A percentile compares a stretch with the other conserved stretches of the same genome.
These are phyloP conservation scores for Operophtera brumata DNA, from an alignment of 2,888 invertebrate species.

Conservation along the genomic window DNA sequence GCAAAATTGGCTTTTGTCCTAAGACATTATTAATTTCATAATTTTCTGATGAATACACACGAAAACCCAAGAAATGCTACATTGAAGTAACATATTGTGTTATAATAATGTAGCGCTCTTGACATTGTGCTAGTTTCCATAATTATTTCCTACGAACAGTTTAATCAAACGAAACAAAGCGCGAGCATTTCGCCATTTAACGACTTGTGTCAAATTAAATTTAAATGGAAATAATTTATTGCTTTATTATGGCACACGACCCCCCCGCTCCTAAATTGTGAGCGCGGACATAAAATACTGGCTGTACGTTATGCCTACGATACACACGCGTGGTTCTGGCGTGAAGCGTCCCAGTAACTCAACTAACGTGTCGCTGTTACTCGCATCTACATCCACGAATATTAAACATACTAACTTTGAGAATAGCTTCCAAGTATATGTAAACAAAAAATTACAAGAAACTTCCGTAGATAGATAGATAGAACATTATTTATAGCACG, in stretches of 20 bases:
- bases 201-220: constrained; percentile 77
- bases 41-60: constrained; percentile 8
- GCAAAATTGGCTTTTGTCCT: constrained; percentile 19
- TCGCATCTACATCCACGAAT: constrained; percentile 16
- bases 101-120: constrained; percentile 13
- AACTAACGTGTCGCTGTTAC: constrained; percentile 16
- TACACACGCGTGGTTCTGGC: constrained; percentile 25
- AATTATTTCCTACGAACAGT: constrained; percentile 48
- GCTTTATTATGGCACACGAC: constrained; percentile 74
- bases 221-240: constrained; percentile 78
- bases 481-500: too few relatives aligned
- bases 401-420: neutral
- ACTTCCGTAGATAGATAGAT: too few relatives aligned
- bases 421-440: neutral
- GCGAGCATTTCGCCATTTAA: constrained; percentile 62
- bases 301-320: constrained; percentile 52
- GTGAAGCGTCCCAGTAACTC: constrained; percentile 19
- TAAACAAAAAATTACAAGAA: neutral
- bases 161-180: constrained; percentile 71
- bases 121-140: constrained; percentile 39
- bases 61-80: constrained; percentile 5
- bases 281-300: constrained; percentile 73
- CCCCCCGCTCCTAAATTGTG: constrained; percentile 68
- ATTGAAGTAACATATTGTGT: constrained; percentile 13
- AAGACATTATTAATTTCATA: constrained; percentile 4